Conservation (phyloP, 2,113 vertebrate species). For the Rhombomys opimus region DNA sequence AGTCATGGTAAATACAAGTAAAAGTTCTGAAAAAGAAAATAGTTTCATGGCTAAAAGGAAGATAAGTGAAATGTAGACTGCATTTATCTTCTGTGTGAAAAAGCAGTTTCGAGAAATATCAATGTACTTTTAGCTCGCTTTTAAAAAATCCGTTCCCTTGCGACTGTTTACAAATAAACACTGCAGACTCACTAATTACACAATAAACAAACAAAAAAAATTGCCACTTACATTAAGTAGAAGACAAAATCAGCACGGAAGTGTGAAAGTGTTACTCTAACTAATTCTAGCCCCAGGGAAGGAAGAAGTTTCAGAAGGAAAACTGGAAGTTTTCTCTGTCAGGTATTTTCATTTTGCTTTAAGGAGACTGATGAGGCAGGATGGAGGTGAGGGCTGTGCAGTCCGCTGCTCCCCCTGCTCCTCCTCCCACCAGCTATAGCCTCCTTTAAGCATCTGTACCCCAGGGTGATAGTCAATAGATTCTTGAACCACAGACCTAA, state of each 20-base stretch:
- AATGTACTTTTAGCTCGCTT: neutral
- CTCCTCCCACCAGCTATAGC: neutral
- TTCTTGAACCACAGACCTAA: neutral
- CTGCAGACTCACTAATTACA: neutral
- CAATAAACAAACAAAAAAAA: constrained; percentile 2
- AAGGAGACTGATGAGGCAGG: neutral
- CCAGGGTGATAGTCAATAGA: neutral
- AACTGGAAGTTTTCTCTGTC: neutral
- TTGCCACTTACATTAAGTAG: constrained; percentile 6
- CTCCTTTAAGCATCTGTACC: neutral
- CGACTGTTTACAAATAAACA: constrained; percentile 16
- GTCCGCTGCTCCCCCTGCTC: neutral
- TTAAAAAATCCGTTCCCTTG: neutral
- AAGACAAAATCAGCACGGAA: neutral
- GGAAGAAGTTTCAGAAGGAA: neutral
- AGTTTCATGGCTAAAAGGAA: neutral
- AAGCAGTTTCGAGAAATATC: neutral
- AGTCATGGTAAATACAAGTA: neutral
- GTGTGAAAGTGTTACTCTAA: neutral
- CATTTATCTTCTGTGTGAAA: neutral
- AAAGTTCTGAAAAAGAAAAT: neutral
- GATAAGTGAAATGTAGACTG: neutral
- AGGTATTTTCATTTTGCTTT: neutral
- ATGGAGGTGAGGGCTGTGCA: fast-evolving
- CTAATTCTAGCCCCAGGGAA: neutral